Percentiles rank a stretch among this genome's conserved stretches.
These are phyloP conservation scores for Andrena dorsata DNA, from an alignment of 2,888 invertebrate species.

Conservation along the genomic window DNA sequence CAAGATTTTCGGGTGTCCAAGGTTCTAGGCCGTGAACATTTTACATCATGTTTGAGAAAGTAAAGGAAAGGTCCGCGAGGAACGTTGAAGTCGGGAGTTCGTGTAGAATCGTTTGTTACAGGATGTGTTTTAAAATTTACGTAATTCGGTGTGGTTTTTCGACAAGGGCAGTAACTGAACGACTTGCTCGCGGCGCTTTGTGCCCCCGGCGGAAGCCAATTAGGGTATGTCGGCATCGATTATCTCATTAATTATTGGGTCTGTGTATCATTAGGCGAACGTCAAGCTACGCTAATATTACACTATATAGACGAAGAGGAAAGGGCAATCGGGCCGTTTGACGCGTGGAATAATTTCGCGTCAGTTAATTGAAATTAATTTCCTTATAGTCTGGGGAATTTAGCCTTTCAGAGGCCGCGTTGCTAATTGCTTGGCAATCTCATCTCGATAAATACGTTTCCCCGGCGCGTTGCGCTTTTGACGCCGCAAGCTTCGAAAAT, in stretches of 20 bases:
- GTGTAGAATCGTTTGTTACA: not conserved
- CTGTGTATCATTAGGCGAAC: conserved; percentile 45
- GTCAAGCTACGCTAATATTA: conserved; percentile 40
- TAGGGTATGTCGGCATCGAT: conserved; percentile 35
- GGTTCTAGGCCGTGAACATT: no score
- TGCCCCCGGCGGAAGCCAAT: conserved; percentile 39
- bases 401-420: not conserved
- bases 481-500: not conserved
- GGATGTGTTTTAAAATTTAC: not conserved
- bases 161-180: conserved; percentile 7
- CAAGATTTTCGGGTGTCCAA: no score
- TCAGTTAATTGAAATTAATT: conserved; percentile 9
- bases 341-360: conserved; percentile 39
- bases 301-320: conserved; percentile 31
- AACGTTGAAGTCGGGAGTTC: not conserved
- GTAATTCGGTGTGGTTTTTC: conserved; percentile 5
- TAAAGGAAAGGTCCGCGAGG: no score
- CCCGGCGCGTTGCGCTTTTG: not conserved
- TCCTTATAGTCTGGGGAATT: not conserved
- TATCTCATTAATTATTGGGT: conserved; percentile 57
- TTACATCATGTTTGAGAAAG: no score
- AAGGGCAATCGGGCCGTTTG: conserved; percentile 48
- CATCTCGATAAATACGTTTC: not conserved
- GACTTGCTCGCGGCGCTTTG: not conserved
- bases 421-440: not conserved